phyloP scores from a whole-genome alignment of 2,888 invertebrate species.

The Drosophila nr. fundita region DNA sequence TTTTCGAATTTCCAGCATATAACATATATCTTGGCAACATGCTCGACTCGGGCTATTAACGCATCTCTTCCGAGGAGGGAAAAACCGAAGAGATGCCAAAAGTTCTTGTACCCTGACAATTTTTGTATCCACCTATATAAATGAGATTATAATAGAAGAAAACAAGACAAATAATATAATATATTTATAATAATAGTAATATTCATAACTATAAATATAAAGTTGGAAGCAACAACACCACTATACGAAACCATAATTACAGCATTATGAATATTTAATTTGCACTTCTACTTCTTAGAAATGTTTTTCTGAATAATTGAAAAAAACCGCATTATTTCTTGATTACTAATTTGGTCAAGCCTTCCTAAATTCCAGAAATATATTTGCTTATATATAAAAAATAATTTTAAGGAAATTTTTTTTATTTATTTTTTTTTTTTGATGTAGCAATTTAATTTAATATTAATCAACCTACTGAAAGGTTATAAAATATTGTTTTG shows the following conservation, averaged over 20 bases:
- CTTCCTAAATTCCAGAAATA: not conserved
- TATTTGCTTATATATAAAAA: not conserved
- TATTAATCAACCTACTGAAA: too few relatives aligned
- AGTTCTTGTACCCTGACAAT: not conserved
- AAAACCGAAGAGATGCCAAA: not conserved
- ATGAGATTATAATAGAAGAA: not conserved
- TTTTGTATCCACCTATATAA: not conserved
- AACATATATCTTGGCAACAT: conserved; percentile 48
- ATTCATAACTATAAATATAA: not conserved
- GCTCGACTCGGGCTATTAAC: conserved; percentile 46
- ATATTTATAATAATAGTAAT: not conserved
- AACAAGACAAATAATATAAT: not conserved
- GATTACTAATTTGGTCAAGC: not conserved
- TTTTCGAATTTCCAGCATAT: conserved; percentile 39
- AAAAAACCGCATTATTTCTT: not conserved
- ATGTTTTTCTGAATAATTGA: not conserved
- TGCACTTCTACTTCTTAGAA: not conserved
- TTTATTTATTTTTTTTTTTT: too few relatives aligned
- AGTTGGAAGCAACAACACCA: not conserved
- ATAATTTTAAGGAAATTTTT: not conserved
- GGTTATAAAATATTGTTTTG: too few relatives aligned
- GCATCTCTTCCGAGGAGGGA: conserved; percentile 9
- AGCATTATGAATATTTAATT: not conserved
- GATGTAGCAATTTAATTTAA: too few relatives aligned
- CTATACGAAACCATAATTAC: not conserved